Evolutionary conservation across 30 jellyfish, hydroid and myxozoan genomes (phyloP), one percentile per base, ranked within the genome.

Genomic region (Aurelia aurita): DNA sequence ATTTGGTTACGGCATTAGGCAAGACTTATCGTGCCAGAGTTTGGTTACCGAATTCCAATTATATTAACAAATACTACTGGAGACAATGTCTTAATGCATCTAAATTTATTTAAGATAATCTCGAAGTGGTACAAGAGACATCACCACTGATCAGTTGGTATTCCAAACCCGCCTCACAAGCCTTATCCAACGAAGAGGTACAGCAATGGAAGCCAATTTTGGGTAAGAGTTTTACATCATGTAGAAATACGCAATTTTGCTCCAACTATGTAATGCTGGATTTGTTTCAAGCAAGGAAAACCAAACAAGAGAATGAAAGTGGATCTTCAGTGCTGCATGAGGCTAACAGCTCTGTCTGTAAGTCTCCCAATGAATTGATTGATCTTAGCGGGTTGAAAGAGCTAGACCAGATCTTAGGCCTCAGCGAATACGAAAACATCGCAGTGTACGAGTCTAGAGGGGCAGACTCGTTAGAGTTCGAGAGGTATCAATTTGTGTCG

Each of bases 281-380:
- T 59, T 43, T 83, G 22, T 70, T 83, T 25, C 80, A 83, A 60
- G 93, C 87, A 22, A 69, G 93, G 28, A 72, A 69, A 29, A 5
- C 49, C 0, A 18, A n/a, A 1, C 5, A 0, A 28, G 11, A 1
- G 63, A 9, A 11, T 12, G 27, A 13, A 0, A 4, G 0, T 55
- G 67, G 28, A 71, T 19, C 51, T 23, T 19, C 51, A 35, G 6
- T n/a, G n/a, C n/a, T n/a, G n/a, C n/a, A n/a, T n/a, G n/a, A 3
- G 47, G 47, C 47, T 16, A 26, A 15, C 14, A 5, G 0, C 2
- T 8, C 76, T 2, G 31, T 16, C 21, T 26, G 0, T 3, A 12
- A 13, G 25, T 64, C 51, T n/a, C 28, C 5, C 45, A 28, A 64
- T 16, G 1, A 16, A 0, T n/a, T 1, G 55, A 27, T 31, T 26